Conservation (phyloP, 1,140 invertebrate species). For the Calephelis nemesis region DNA sequence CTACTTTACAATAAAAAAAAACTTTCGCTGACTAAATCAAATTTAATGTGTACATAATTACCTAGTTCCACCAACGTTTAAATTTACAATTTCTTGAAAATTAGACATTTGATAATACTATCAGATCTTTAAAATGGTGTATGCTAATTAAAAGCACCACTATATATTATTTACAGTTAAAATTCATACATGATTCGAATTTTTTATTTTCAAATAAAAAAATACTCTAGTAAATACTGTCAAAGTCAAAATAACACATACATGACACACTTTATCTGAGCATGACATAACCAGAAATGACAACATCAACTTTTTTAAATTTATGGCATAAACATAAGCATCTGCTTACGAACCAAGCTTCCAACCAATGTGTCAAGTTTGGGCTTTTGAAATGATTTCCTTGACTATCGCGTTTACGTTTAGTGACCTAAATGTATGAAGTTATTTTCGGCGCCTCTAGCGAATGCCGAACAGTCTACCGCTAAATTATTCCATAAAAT, state of each 20-base stretch:
- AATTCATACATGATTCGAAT: neutral
- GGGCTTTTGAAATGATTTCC: too few species aligned
- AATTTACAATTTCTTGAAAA: constrained; percentile 73
- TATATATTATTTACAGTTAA: constrained; percentile 2
- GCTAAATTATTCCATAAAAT: too few species aligned
- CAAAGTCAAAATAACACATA: neutral
- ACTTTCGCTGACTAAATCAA: too few species aligned
- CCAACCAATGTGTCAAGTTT: too few species aligned
- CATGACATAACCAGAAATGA: neutral
- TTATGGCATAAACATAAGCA: too few species aligned
- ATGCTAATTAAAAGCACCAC: neutral
- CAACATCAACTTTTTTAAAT: neutral
- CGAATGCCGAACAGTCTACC: too few species aligned
- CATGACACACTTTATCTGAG: too few species aligned
- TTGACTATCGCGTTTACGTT: too few species aligned
- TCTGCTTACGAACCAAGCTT: too few species aligned
- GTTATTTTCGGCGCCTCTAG: too few species aligned
- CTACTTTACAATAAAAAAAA: too few species aligned
- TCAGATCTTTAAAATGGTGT: constrained; percentile 14
- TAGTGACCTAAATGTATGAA: too few species aligned
- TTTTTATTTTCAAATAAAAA: neutral
- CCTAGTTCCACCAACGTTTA: constrained; percentile 68
- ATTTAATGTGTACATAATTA: constrained; percentile 30
- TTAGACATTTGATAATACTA: constrained; percentile 55
- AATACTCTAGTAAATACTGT: neutral